Evolutionary conservation across 2,113 vertebrate species (phyloP).

Genomic region (Pangasianodon gigas): DNA sequence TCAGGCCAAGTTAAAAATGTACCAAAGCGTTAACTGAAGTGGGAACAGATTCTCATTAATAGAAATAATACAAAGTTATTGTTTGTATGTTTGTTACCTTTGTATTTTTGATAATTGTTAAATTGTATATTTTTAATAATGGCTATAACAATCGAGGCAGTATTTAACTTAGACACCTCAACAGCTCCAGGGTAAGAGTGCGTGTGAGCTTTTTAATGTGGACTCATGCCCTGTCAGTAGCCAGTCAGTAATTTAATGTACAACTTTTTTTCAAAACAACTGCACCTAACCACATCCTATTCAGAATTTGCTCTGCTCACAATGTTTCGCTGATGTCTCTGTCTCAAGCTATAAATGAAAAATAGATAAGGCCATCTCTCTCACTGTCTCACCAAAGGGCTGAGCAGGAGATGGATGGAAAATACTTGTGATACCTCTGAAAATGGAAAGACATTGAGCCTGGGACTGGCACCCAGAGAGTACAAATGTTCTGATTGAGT

Average conservation of each 20-base stretch:
- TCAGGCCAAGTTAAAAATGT: neutral
- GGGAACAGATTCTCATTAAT: neutral
- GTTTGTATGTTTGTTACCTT: neutral
- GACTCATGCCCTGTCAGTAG: no score
- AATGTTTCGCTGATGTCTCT: neutral
- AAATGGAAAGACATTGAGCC: constrained; percentile 37
- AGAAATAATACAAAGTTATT: neutral
- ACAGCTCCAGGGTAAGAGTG: neutral
- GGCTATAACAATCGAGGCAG: neutral
- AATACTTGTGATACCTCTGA: constrained; percentile 28
- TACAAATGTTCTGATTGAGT: constrained; percentile 40
- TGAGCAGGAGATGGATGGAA: constrained; percentile 23
- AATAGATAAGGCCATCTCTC: neutral
- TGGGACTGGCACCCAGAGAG: neutral
- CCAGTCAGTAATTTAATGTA: neutral
- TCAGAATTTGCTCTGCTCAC: no score
- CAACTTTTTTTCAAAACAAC: no score
- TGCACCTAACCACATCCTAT: no score
- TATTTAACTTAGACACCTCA: neutral
- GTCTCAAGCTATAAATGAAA: constrained; percentile 20
- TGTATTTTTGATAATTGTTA: neutral
- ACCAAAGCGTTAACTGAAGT: neutral
- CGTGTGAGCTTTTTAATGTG: neutral
- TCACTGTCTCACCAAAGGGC: constrained; percentile 3
- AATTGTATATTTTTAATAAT: neutral